phyloP scores from a whole-genome alignment of 2,888 invertebrate genomes.

The Ommatoiulus sabulosus region DNA sequence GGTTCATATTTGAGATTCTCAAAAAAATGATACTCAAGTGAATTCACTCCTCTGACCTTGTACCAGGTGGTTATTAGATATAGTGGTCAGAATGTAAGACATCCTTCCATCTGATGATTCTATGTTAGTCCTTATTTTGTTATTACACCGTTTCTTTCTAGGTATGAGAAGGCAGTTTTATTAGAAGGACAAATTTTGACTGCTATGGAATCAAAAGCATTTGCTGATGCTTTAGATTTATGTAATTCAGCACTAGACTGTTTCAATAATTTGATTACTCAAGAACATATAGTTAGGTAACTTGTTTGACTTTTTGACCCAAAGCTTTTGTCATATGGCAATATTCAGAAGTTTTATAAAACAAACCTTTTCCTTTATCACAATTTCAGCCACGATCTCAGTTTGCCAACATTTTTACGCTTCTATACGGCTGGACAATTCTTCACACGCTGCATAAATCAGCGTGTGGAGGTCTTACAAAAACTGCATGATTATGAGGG shows the following conservation, averaged over 20 bases:
- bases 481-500: conserved; percentile 68
- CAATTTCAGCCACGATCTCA: conserved; percentile 57
- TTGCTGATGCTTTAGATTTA: conserved; percentile 42
- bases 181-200: conserved; percentile 50
- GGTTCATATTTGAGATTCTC: too few relatives aligned
- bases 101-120: too few relatives aligned
- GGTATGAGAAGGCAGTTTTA: conserved; percentile 52
- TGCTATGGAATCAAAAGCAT: conserved; percentile 49
- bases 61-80: too few relatives aligned
- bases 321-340: neutral
- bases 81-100: too few relatives aligned
- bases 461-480: conserved; percentile 70
- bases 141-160: too few relatives aligned
- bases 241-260: conserved; percentile 11
- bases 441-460: conserved; percentile 67
- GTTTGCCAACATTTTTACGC: conserved; percentile 72
- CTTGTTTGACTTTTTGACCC: neutral
- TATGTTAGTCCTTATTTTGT: too few relatives aligned
- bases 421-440: conserved; percentile 73
- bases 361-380: neutral
- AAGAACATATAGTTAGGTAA: conserved; percentile 39
- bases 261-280: conserved; percentile 2
- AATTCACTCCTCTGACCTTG: too few relatives aligned
- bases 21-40: too few relatives aligned
- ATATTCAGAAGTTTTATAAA: too few relatives aligned